Base-by-base conservation (phyloP, 2,113 vertebrate species). In the Lophius piscatorius region DNA sequence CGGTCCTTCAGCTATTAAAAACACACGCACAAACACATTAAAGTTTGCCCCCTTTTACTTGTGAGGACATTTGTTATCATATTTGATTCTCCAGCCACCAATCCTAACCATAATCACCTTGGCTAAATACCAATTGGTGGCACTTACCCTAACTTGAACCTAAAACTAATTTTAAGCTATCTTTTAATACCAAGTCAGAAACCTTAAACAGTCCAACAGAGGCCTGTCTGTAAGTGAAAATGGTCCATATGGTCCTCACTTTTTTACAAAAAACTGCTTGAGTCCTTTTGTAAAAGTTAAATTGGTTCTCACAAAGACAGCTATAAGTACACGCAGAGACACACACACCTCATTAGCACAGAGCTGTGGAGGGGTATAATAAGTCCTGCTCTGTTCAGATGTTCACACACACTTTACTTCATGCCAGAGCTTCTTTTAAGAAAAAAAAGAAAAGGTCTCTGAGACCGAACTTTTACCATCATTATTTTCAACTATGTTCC, bases 281-380 rank as follows among this genome's bases (percentile, higher is more conserved):
- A 14, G 11, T 14, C 33, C 13, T 14, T 11, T 13, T 6, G 5
- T 35, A 35, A 35, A 35, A 14, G 11, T 33, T 12, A 35, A 10
- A 35, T 5, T 3, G 33, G 13, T 35, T 35, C 5, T 11, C 33
- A 35, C 33, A 35, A 35, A 35, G 33, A 14, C 33, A 35, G 33
- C 4, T 14, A 13, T 35, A 35, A 4, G 14, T 14, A 13, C 14
- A 72, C 22, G 35, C 38, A 42, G 54, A 45, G 54, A 40, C 73
- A 60, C 50, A 54, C 21, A 13, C 38, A 41, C 65, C 74, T 87
- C 80, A 87, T 88, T 89, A 88, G 82, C 62, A 68, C 63, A 61
- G 58, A 70, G 68, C 61, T 80, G 62, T 45, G 54, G 73, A 72
- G 46, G 35, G 63, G 67, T 58, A 74, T 57, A 78, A 65, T 71